A percentile compares a stretch with the other conserved stretches of the same genome.
Evolutionary conservation across 2,888 invertebrate species (phyloP).

Genomic region (Agriopis leucophaearia): DNA sequence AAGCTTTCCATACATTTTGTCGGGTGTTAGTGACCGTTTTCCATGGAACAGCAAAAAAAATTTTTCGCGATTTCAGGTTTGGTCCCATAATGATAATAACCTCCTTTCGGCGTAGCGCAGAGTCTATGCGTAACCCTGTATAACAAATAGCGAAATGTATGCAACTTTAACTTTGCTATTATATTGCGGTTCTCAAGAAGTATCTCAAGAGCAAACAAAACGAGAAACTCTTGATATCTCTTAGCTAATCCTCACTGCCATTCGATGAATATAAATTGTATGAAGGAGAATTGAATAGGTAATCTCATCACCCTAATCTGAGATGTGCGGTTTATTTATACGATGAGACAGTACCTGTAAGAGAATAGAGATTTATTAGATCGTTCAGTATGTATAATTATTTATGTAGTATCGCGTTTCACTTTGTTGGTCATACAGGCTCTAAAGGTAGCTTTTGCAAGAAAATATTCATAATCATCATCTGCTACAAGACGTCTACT

Average conservation of each 20-base stretch:
- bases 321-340: constrained; percentile 30
- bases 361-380: constrained; percentile 25
- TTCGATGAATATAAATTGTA: constrained; percentile 63
- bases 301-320: constrained; percentile 61
- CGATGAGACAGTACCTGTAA: constrained; percentile 28
- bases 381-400: constrained; percentile 23
- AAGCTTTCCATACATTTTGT: no score
- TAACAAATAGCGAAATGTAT: no score
- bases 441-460: not conserved
- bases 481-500: no score
- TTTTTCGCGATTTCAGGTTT: no score
- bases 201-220: constrained; percentile 5
- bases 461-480: no score
- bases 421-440: not conserved
- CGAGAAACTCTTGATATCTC: constrained; percentile 32
- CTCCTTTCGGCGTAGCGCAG: no score
- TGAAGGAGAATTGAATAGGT: constrained; percentile 54
- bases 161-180: not conserved
- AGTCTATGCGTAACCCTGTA: no score
- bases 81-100: no score
- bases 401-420: constrained; percentile 11
- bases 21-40: no score
- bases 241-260: constrained; percentile 53
- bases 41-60: no score
- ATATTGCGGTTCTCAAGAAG: not conserved